Conservation (phyloP, 2,113 vertebrate genomes). For the Arenaria interpres region DNA sequence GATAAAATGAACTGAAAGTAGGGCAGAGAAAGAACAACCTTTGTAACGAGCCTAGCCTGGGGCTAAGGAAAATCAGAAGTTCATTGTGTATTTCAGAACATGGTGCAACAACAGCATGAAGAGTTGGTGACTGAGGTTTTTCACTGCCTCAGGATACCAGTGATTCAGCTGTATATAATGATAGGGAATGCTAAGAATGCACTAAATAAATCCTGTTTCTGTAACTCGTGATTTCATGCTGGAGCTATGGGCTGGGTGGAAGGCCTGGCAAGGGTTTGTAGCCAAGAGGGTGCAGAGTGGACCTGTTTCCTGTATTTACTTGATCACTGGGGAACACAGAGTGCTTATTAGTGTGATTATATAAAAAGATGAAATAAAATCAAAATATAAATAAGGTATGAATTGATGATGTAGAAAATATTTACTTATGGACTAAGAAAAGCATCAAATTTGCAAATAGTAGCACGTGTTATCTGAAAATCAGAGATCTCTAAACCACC, state of each 20-base stretch:
- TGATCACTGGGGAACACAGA: neutral
- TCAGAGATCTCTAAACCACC: neutral
- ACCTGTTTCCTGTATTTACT: neutral
- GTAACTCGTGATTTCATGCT: conserved; percentile 45
- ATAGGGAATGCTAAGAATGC: conserved; percentile 55
- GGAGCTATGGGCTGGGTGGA: conserved; percentile 9
- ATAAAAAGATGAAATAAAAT: neutral
- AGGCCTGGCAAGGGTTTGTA: conserved; percentile 10
- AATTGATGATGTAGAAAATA: neutral
- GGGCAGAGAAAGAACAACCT: conserved; percentile 70
- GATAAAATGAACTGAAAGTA: conserved; percentile 70
- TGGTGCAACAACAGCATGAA: conserved; percentile 49
- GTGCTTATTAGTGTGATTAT: neutral
- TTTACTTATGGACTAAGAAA: neutral
- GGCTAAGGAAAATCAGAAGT: conserved; percentile 66
- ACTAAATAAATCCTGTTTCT: conserved; percentile 56
- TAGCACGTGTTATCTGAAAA: neutral
- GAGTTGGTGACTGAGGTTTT: conserved; percentile 68
- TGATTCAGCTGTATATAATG: conserved; percentile 66
- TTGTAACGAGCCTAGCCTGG: conserved; percentile 61
- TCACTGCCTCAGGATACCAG: conserved; percentile 53
- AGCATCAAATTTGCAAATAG: neutral
- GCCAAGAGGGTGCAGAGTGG: neutral
- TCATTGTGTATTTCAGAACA: conserved; percentile 65
- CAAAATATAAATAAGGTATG: neutral